Conservation (phyloP, 2,113 vertebrate species). For the Oplegnathus fasciatus region DNA sequence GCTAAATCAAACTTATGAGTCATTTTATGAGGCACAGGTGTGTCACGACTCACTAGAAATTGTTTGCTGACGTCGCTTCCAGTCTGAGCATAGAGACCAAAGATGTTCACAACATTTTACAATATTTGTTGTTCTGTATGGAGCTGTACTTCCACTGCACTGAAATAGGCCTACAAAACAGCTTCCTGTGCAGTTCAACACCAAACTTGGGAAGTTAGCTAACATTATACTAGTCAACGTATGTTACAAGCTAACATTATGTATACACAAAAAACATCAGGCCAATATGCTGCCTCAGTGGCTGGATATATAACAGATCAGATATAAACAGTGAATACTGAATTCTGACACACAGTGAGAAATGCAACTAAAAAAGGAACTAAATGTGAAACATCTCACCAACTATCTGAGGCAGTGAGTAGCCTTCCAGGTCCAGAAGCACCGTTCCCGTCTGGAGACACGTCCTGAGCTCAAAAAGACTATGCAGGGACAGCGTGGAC, state of each 20-base stretch:
- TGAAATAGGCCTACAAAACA: not conserved
- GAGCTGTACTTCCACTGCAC: not conserved
- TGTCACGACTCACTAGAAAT: not conserved
- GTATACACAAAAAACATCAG: not conserved
- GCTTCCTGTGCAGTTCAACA: not conserved
- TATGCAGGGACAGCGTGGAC: conserved; percentile 95
- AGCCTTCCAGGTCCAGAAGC: conserved; percentile 92
- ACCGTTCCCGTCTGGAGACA: conserved; percentile 96
- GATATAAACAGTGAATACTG: not conserved
- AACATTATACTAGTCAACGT: not conserved
- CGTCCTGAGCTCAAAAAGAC: conserved; percentile 96
- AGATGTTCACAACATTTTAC: not conserved
- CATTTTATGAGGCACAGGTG: not conserved
- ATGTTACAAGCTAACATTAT: not conserved
- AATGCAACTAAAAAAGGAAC: not conserved
- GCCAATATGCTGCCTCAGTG: not conserved
- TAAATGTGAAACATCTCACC: conserved; percentile 81
- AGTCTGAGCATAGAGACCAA: not conserved
- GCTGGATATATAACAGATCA: not conserved
- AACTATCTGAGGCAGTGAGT: conserved; percentile 94
- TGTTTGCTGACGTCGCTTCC: no score
- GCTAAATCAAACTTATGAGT: not conserved
- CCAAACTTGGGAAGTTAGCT: not conserved
- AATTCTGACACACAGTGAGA: not conserved
- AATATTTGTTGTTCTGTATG: not conserved